Conservation (phyloP, 2,888 invertebrate genomes). For the Metopia argyrocephala region DNA sequence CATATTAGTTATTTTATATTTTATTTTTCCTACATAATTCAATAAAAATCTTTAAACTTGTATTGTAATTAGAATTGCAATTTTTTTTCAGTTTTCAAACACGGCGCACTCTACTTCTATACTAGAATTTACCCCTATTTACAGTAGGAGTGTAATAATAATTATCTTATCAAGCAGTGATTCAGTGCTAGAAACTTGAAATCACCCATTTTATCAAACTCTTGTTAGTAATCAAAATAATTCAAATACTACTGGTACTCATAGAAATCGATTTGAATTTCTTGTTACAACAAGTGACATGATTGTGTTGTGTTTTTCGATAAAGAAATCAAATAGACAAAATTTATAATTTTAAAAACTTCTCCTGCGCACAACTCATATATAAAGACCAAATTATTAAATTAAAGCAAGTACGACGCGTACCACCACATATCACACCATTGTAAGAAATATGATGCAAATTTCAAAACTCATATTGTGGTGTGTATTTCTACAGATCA, state of each 20-base stretch:
- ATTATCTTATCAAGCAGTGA: constrained; percentile 19
- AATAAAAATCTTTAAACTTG: too few species aligned
- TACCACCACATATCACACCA: not conserved
- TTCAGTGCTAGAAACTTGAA: not conserved
- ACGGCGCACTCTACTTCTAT: not conserved
- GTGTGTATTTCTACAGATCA: not conserved
- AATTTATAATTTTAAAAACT: not conserved
- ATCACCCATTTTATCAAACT: not conserved
- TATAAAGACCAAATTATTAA: too few species aligned
- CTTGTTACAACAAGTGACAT: constrained; percentile 14
- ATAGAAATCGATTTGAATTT: not conserved
- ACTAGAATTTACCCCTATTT: too few species aligned
- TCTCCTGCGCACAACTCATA: too few species aligned
- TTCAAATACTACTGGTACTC: not conserved
- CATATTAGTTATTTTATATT: too few species aligned
- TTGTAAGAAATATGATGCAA: not conserved
- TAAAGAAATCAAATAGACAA: not conserved
- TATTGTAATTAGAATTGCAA: too few species aligned
- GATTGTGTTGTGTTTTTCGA: not conserved
- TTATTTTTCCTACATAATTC: too few species aligned
- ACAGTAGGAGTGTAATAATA: not conserved
- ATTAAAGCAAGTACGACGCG: not conserved
- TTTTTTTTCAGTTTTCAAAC: not conserved
- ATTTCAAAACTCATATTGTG: constrained; percentile 1
- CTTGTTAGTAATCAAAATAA: not conserved